Conservation (phyloP, 2,888 invertebrate species). For the Deladenus siricidicola region DNA sequence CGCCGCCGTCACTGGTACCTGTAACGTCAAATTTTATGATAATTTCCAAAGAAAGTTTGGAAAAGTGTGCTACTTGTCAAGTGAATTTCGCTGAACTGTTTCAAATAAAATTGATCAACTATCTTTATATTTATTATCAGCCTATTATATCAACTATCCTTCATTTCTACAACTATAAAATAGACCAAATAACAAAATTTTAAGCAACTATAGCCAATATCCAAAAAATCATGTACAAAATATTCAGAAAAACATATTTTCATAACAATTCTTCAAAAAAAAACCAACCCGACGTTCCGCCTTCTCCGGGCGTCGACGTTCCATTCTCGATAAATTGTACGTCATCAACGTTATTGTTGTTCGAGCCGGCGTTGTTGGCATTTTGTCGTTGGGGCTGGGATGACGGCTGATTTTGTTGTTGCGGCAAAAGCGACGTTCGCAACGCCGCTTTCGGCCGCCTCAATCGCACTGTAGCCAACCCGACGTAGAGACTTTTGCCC, state of each 20-base stretch:
- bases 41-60: no score
- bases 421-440: slow-evolving; percentile 20
- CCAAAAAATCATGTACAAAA: neutral
- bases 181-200: no score
- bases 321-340: slow-evolving; percentile 10
- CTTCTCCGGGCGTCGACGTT: slow-evolving; percentile 2
- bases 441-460: slow-evolving; percentile 53
- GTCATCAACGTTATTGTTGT: neutral
- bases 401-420: no score
- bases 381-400: slow-evolving; percentile 4
- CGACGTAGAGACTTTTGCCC: slow-evolving; percentile 88
- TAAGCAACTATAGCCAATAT: no score
- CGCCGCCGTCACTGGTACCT: neutral
- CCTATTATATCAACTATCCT: no score
- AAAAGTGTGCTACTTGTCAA: no score
- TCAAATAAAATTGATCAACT: no score
- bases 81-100: no score
- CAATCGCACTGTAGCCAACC: slow-evolving; percentile 92
- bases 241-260: no score
- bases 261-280: neutral
- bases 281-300: slow-evolving; percentile 13
- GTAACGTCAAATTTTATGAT: no score
- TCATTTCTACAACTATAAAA: no score
- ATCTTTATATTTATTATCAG: no score
- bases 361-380: neutral